Conservation (phyloP, 2,888 invertebrate species). For the Herminia tarsipennalis region DNA sequence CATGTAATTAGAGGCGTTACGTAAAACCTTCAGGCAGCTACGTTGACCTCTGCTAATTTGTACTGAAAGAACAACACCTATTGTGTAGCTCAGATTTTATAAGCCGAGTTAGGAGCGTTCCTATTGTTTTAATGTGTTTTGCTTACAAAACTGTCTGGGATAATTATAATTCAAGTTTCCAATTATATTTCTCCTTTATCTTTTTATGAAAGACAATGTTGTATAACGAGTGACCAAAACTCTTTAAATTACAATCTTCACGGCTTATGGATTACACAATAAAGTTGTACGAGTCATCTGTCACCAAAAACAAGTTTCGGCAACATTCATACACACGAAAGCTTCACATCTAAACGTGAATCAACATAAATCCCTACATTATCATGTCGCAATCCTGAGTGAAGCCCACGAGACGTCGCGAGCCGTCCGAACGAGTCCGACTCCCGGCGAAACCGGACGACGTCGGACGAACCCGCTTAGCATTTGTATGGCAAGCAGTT, state of each 20-base stretch:
- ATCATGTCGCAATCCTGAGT: conserved; percentile 31
- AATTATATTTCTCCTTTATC: not conserved
- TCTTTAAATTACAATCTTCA: no score
- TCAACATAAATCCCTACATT: conserved; percentile 51
- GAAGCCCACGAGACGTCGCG: conserved; percentile 43
- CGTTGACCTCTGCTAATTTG: not conserved
- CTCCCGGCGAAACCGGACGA: conserved; percentile 30
- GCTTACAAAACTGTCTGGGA: no score
- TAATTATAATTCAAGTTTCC: not conserved
- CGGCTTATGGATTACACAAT: no score
- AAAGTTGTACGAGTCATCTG: not conserved
- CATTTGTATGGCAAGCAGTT: conserved; percentile 57
- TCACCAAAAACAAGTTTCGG: not conserved
- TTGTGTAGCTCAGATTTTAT: not conserved
- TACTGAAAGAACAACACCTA: conserved; percentile 8
- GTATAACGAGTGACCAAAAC: no score
- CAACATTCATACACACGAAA: conserved; percentile 14
- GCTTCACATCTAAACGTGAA: conserved; percentile 34
- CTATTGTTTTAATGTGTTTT: no score
- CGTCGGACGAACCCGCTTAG: conserved; percentile 36
- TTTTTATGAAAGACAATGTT: not conserved
- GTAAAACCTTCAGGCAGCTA: not conserved
- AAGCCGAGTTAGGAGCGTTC: not conserved
- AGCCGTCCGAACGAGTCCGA: conserved; percentile 18
- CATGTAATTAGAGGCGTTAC: conserved; percentile 4